These are phyloP conservation scores for Eunapius fragilis DNA, from an alignment of 37 sponge, comb jelly and placozoan species.

Conservation along the genomic window DNA sequence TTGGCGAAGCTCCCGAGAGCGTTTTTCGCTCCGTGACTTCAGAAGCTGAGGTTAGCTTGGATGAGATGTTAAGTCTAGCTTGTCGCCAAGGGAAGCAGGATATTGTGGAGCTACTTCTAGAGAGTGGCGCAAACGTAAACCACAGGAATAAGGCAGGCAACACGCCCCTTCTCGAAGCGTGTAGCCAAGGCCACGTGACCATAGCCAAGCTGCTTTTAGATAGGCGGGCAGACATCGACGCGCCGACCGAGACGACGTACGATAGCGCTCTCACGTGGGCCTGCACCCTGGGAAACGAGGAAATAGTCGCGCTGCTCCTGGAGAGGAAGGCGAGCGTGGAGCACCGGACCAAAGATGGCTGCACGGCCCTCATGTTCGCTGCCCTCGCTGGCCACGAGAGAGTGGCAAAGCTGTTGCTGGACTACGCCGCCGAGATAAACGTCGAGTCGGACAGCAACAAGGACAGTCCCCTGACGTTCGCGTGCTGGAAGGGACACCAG, in stretches of 20 bases:
- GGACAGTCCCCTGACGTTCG: slow-evolving; percentile 98
- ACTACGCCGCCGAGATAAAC: slow-evolving; percentile 86
- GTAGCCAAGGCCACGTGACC: slow-evolving; percentile 96
- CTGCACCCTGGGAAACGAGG: slow-evolving; percentile 96
- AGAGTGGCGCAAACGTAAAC: slow-evolving; percentile 95
- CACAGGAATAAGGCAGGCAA: slow-evolving; percentile 97
- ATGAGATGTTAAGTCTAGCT: slow-evolving; percentile 98
- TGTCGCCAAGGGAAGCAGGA: slow-evolving; percentile 99
- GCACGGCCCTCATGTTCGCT: slow-evolving; percentile 99
- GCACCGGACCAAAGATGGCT: slow-evolving; percentile 97
- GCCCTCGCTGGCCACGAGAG: slow-evolving; percentile 92
- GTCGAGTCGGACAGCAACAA: slow-evolving; percentile 97
- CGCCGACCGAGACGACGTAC: slow-evolving; percentile 93
- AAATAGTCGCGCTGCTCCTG: slow-evolving; percentile 87
- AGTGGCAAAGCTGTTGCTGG: slow-evolving; percentile 86
- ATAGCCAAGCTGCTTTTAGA: slow-evolving; percentile 90
- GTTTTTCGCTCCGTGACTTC: slow-evolving; percentile 54
- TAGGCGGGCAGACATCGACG: slow-evolving; percentile 91
- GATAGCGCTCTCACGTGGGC: slow-evolving; percentile 99
- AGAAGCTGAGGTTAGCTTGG: slow-evolving; percentile 91
- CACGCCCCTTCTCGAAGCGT: slow-evolving; percentile 97
- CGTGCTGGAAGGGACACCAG: slow-evolving; percentile 99
- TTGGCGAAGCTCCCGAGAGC: slow-evolving; percentile 39
- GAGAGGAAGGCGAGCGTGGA: slow-evolving; percentile 86
- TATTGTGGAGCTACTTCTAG: slow-evolving; percentile 96